Evolutionary conservation across 2,888 invertebrate species (phyloP).

Genomic region (Hartigia nigra): DNA sequence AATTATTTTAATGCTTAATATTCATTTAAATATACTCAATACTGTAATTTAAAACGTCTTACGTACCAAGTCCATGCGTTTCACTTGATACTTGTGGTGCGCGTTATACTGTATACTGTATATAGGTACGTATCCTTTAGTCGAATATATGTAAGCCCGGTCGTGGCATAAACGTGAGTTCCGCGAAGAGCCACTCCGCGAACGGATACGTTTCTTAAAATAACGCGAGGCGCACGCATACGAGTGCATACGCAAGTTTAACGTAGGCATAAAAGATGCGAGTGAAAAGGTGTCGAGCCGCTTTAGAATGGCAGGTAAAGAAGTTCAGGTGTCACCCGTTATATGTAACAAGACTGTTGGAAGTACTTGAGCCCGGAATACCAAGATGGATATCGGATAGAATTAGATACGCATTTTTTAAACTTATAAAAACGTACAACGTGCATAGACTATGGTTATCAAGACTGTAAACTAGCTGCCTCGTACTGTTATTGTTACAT

Average conservation of each 20-base stretch:
- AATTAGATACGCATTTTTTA: not conserved
- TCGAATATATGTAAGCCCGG: not conserved
- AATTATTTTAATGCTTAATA: not conserved
- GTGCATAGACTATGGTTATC: not conserved
- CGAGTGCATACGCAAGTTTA: not conserved
- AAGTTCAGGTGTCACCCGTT: not conserved
- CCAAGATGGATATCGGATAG: not conserved
- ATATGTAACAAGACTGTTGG: not conserved
- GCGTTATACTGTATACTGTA: too few relatives aligned
- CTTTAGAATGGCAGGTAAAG: not conserved
- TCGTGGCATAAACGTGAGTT: conserved; percentile 9
- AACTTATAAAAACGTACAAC: not conserved
- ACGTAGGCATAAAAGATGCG: not conserved
- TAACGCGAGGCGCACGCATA: conserved; percentile 23
- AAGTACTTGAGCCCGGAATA: not conserved
- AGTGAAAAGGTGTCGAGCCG: not conserved
- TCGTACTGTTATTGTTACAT: not conserved
- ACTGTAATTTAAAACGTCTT: not conserved
- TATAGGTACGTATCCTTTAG: not conserved
- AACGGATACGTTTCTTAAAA: conserved; percentile 28
- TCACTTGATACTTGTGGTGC: not conserved
- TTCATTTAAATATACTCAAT: not conserved
- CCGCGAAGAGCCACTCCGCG: conserved; percentile 18
- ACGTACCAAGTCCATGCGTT: not conserved
- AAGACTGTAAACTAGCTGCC: not conserved